A percentile compares a stretch with the other conserved stretches of the same genome.
Evolutionary conservation across 92 coral and sea anemone species (phyloP).

Genomic region (Montipora capitata): DNA sequence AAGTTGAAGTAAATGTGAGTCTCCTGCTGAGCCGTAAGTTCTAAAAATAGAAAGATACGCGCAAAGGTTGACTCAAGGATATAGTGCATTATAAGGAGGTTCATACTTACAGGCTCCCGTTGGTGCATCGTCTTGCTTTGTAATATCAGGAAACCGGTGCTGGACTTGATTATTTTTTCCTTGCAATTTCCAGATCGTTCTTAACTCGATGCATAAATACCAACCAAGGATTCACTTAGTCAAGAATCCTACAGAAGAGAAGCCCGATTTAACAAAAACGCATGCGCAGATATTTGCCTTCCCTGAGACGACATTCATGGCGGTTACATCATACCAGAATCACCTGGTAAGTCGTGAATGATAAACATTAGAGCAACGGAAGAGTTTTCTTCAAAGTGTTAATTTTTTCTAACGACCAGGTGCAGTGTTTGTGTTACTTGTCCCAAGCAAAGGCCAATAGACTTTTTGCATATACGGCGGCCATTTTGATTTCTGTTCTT

Average conservation of each 20-base stretch:
- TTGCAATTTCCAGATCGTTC: constrained; percentile 70
- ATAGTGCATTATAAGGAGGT: too few species aligned
- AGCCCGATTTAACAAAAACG: constrained; percentile 56
- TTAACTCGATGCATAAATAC: constrained; percentile 92
- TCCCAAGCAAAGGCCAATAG: too few species aligned
- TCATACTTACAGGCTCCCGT: too few species aligned
- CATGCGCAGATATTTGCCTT: constrained; percentile 82
- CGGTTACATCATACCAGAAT: constrained; percentile 93
- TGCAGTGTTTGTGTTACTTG: too few species aligned
- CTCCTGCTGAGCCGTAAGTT: too few species aligned
- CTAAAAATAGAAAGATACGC: too few species aligned
- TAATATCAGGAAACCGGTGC: neutral
- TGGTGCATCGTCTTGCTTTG: too few species aligned
- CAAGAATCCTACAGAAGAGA: constrained; percentile 62
- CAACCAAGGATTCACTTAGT: constrained; percentile 91
- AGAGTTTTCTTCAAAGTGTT: neutral
- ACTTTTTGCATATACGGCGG: too few species aligned
- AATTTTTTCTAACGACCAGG: too few species aligned
- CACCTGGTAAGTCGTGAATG: constrained; percentile 73
- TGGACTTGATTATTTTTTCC: neutral
- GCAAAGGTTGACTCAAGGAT: too few species aligned
- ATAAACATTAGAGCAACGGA: neutral
- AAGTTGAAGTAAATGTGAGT: too few species aligned
- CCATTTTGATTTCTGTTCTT: too few species aligned
- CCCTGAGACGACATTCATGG: constrained; percentile 93